Base-by-base conservation (phyloP, 2,113 vertebrate genomes). In the Ameiurus melas region DNA sequence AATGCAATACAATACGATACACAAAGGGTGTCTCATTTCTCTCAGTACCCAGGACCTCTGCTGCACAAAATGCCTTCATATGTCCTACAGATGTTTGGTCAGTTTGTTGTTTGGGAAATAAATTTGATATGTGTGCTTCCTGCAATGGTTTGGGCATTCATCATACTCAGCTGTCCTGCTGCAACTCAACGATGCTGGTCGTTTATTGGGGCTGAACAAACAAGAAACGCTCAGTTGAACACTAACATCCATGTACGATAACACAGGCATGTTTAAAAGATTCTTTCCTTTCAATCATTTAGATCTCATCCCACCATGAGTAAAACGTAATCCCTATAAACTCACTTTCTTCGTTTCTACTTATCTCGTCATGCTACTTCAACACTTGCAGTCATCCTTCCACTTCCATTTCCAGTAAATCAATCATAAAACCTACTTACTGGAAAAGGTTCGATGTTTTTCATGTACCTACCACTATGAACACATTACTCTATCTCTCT, bases 1-100 rank as follows among this genome's bases (percentile, higher is more conserved):
- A 93, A 95, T 94, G 92, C 93, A 95, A 92, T 94, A 94, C 89
- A 92, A 95, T 94, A 94, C 87, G 90, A 95, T 94, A 94, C 90
- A 92, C 93, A 92, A 90, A 87, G 91, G 91, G 92, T 94, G 93
- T 93, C 91, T 94, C 86, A 90, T 94, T 90, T 90, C 89, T 92
- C 90, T 90, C 89, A 64, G 64, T 89, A 94, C 94, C 95, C 95
- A 94, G 93, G 94, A 94, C 94, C 94, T 92, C 86, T 88, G 89
- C 92, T 84, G 91, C 92, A 92, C 93, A 30, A 88, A 91, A 92
- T 53, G 90, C 93, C 88, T 89, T 85, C 73, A 70, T 80, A 85
- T 88, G 83, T 80, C 85, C 89, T 90, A 88, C 91, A 93, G 93
- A 94, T 93, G 93, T 93, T 47, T 93, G 30, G 60, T 89, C 92